These are phyloP conservation scores for Toxotes lorentzi DNA, from an alignment of 2,797 vertebrate species.

Conservation along the genomic window DNA sequence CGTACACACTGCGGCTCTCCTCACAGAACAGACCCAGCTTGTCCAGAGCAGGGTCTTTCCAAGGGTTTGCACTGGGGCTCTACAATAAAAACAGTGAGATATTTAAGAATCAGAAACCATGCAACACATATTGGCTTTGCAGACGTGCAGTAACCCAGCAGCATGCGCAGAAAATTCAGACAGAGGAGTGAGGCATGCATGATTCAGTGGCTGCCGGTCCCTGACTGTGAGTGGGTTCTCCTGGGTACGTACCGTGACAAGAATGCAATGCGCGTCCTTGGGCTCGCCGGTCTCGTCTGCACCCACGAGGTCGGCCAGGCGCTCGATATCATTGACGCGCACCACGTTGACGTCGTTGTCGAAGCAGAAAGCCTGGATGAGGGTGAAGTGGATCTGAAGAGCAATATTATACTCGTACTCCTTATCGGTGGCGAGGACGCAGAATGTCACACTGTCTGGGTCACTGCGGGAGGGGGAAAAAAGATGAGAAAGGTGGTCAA, in stretches of 20 bases:
- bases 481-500: conserved; percentile 25
- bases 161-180: conserved; percentile 42
- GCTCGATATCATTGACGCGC: conserved; percentile 91
- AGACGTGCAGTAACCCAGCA: conserved; percentile 24
- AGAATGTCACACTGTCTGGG: conserved; percentile 96
- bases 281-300: conserved; percentile 89
- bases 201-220: conserved; percentile 59
- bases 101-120: conserved; percentile 34
- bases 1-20: conserved; percentile 92
- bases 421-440: conserved; percentile 93
- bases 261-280: conserved; percentile 95
- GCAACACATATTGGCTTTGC: neutral
- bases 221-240: conserved; percentile 37
- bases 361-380: conserved; percentile 98
- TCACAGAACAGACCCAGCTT: conserved; percentile 93
- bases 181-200: conserved; percentile 50
- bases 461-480: conserved; percentile 83
- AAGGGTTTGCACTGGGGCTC: conserved; percentile 92
- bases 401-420: conserved; percentile 97
- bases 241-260: conserved; percentile 91
- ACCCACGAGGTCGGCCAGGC: conserved; percentile 91
- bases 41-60: conserved; percentile 94
- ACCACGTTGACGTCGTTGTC: conserved; percentile 98
- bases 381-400: conserved; percentile 98
- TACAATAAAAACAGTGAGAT: conserved; percentile 59